Percentiles rank a stretch among this genome's conserved stretches.
phyloP scores from a whole-genome alignment of 2,113 vertebrate species.

The Phocoena phocoena region DNA sequence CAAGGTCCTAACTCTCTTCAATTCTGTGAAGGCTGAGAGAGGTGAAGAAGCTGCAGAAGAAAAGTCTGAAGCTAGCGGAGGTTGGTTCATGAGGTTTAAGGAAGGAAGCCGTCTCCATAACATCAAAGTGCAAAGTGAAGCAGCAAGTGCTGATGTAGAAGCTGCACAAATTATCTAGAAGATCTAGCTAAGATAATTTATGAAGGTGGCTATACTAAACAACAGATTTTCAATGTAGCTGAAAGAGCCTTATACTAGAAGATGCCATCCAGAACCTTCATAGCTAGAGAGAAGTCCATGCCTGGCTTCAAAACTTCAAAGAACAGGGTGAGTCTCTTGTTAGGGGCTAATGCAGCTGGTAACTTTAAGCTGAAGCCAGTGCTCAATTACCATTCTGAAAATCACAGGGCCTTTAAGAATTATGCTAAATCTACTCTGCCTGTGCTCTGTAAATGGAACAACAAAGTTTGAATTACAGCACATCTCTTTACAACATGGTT shows the following conservation, averaged over 20 bases:
- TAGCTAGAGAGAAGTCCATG: background rate
- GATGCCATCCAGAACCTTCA: background rate
- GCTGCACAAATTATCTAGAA: background rate
- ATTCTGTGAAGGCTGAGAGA: background rate
- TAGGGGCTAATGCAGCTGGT: background rate
- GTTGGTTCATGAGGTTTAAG: background rate
- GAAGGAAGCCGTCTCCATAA: background rate
- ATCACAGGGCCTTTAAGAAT: background rate
- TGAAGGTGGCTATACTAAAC: background rate
- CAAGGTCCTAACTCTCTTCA: background rate
- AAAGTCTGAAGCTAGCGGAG: background rate
- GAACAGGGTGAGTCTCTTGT: background rate
- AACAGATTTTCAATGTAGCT: background rate
- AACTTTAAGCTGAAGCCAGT: background rate
- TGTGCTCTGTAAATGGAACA: background rate
- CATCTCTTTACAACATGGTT: background rate
- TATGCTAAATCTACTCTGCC: background rate
- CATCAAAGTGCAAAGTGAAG: background rate
- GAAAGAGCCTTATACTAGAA: background rate
- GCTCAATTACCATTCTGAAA: background rate
- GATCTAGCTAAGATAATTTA: background rate
- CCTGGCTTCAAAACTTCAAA: background rate
- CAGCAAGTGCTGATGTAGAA: background rate
- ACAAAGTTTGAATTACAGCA: background rate
- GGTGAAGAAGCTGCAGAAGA: background rate